Percentiles rank a stretch among this genome's conserved stretches.
These are phyloP conservation scores for Pedetes capensis DNA, from an alignment of 2,113 vertebrate genomes.

Conservation along the genomic window DNA sequence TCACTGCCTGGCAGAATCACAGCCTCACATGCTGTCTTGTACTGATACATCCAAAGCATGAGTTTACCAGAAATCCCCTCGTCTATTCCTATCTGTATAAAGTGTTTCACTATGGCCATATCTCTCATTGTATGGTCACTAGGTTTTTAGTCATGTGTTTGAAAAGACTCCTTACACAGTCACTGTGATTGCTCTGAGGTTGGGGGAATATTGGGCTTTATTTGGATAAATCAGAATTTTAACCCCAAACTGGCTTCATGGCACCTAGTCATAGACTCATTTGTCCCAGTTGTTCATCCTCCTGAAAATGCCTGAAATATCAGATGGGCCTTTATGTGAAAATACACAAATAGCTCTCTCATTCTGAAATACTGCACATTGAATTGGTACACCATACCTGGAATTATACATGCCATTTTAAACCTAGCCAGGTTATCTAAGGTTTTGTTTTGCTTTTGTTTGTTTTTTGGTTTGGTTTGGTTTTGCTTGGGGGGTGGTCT, in stretches of 20 bases:
- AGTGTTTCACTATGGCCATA: conserved; percentile 8
- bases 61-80: conserved; percentile 30
- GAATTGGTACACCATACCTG: neutral
- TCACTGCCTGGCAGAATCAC: neutral
- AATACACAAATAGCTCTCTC: neutral
- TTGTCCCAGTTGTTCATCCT: neutral
- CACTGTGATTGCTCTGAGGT: neutral
- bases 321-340: neutral
- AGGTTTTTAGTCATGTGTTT: neutral
- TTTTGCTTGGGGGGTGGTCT: too few species aligned
- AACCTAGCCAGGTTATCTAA: neutral
- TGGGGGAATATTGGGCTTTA: neutral
- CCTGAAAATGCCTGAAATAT: neutral
- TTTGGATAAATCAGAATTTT: conserved; percentile 53
- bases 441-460: too few species aligned
- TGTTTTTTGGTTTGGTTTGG: too few species aligned
- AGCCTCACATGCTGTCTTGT: conserved; percentile 39
- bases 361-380: neutral
- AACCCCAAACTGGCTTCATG: neutral
- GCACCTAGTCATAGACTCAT: neutral
- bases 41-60: conserved; percentile 36
- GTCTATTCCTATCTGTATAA: conserved; percentile 7
- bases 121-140: neutral
- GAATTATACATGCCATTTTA: neutral
- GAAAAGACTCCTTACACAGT: conserved; percentile 24